Evolutionary conservation across 2,113 vertebrate species (phyloP).

Genomic region (Pavo muticus): DNA sequence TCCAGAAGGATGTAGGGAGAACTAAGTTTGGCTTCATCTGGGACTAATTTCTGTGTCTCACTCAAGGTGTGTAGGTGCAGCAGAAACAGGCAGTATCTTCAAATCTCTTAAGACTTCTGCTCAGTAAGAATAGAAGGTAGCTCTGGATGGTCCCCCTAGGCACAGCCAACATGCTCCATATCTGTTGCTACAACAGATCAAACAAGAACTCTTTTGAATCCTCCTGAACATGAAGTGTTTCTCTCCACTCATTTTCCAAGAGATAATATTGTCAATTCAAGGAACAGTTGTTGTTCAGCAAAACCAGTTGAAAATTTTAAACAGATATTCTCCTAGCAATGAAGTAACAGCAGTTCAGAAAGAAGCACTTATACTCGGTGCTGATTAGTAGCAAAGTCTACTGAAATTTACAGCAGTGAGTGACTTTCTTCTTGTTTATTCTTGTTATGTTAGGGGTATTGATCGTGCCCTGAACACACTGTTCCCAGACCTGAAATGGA

Average conservation of each 20-base stretch:
- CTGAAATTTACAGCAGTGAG: conserved; percentile 6
- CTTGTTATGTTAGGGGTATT: conserved; percentile 71
- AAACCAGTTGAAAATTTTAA: background rate
- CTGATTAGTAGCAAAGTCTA: background rate
- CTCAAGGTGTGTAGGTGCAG: background rate
- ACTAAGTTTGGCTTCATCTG: background rate
- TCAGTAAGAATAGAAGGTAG: background rate
- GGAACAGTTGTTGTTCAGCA: background rate
- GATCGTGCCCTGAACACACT: conserved; percentile 72
- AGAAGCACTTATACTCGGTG: background rate
- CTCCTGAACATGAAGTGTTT: background rate
- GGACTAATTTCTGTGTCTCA: background rate
- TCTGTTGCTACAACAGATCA: background rate
- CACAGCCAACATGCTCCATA: background rate
- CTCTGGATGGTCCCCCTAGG: background rate
- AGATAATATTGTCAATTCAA: background rate
- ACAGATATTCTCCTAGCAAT: background rate
- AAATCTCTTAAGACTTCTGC: background rate
- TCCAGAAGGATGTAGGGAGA: background rate
- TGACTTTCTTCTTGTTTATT: conserved; percentile 24
- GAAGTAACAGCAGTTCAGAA: background rate
- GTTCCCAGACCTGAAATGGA: conserved; percentile 60
- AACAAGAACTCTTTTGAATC: background rate
- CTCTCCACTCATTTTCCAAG: background rate
- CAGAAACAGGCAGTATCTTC: background rate